phyloP scores from a whole-genome alignment of 2,113 vertebrate species.

The Protobothrops mucrosquamatus region DNA sequence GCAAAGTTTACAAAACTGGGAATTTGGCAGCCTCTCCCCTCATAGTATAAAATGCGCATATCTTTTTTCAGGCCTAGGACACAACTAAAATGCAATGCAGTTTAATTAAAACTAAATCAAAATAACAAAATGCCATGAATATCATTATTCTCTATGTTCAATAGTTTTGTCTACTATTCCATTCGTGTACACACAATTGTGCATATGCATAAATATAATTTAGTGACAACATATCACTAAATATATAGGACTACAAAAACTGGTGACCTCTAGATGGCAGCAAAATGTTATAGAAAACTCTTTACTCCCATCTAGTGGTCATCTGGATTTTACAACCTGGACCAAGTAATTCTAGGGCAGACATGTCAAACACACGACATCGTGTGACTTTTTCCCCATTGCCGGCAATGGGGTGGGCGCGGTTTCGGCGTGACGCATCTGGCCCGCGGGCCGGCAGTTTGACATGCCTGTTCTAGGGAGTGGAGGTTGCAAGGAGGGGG shows the following conservation, averaged over 20 bases:
- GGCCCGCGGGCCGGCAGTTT: no score
- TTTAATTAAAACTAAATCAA: not conserved
- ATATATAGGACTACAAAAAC: not conserved
- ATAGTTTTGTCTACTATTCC: not conserved
- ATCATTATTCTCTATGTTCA: not conserved
- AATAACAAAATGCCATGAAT: not conserved
- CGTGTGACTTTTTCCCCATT: no score
- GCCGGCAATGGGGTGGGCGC: no score
- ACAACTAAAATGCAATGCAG: not conserved
- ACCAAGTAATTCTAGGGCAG: not conserved
- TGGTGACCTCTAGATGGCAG: not conserved
- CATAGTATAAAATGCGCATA: not conserved
- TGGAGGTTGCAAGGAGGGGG: not conserved
- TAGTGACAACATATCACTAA: not conserved
- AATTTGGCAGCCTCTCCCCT: not conserved
- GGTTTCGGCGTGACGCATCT: no score
- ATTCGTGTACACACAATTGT: not conserved
- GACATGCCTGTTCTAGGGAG: not conserved
- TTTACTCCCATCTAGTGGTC: not conserved
- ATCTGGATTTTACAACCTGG: not conserved
- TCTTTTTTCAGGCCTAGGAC: not conserved
- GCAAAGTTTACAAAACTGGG: not conserved
- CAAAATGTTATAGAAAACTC: not conserved
- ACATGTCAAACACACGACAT: no score
- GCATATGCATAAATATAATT: not conserved